Conservation (phyloP, 37 sponge, comb jelly and placozoan genomes). For the Agelas oroides region DNA sequence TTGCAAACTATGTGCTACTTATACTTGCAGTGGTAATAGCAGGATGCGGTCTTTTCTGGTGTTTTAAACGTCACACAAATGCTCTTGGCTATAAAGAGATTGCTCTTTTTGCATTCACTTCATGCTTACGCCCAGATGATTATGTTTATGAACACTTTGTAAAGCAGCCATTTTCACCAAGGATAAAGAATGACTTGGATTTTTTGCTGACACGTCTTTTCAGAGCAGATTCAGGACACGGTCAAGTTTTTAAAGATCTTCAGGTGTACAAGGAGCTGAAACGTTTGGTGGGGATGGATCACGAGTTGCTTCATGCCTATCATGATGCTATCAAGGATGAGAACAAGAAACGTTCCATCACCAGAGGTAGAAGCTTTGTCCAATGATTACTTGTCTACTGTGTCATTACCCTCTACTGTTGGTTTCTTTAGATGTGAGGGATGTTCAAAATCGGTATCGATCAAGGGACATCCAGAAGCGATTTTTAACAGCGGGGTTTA, state of each 20-base stretch:
- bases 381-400: too few species aligned
- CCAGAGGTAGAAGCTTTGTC: too few species aligned
- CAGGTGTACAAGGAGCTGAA: constrained; percentile 31
- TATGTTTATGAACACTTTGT: neutral
- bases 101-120: constrained; percentile 40
- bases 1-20: constrained; percentile 20
- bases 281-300: neutral
- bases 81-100: constrained; percentile 35
- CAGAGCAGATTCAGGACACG: constrained; percentile 59
- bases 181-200: constrained; percentile 54
- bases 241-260: constrained; percentile 52
- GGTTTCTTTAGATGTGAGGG: too few species aligned
- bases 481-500: too few species aligned
- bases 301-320: constrained; percentile 9
- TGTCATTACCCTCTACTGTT: too few species aligned
- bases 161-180: constrained; percentile 15
- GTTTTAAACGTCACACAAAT: constrained; percentile 40
- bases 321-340: neutral
- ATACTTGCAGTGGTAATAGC: neutral
- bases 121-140: constrained; percentile 44
- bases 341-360: neutral
- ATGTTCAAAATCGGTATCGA: too few species aligned
- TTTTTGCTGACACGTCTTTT: constrained; percentile 51
- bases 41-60: constrained; percentile 40
- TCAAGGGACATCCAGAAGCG: too few species aligned